Evolutionary conservation across 2,797 vertebrate species (phyloP), one percentile per base, ranked within the genome.

Genomic region (Hoplostethus mediterraneus): DNA sequence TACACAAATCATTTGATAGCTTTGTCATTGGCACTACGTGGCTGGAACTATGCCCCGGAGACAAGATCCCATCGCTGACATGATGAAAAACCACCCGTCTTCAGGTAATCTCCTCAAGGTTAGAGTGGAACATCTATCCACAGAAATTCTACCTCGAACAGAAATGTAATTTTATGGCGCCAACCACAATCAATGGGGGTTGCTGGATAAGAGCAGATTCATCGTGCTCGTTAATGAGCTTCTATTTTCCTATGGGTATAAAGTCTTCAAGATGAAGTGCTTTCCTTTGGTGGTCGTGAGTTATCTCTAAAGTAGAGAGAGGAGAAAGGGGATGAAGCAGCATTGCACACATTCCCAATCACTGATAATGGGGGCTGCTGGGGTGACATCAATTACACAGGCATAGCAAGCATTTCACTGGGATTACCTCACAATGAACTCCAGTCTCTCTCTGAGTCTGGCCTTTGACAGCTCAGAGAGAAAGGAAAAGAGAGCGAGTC

Each of bases 351-450:
- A 73, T 81, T 90, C 82, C 72, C 78, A 75, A 57, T 82, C 57
- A 63, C 70, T 80, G 68, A 77, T 83, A 87, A 83, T 75, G 74
- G 63, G 64, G 63, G 71, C 73, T 73, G 59, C 76, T 76, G 77
- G 73, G 49, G 68, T 82, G 82, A 90, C 80, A 89, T 89, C 66
- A 83, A 80, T 89, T 87, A 85, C 70, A 69, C 60, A 81, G 67
- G 54, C 86, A 86, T 76, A 83, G 83, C 79, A 83, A 71, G 80
- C 87, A 89, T 90, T 91, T 84, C 58, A 64, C 47, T 61, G 57
- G 79, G 74, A 82, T 90, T 84, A 90, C 73, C 82, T 87, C 71
- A 82, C 81, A 83, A 55, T 83, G 68, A 90, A 80, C 70, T 85
- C 53, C n/a, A 67, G 62, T 82, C 62, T 87, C 72, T 28, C 28